A percentile compares a stretch with the other conserved stretches of the same genome.
Evolutionary conservation across 1,140 invertebrate genomes (phyloP).

Genomic region (Telenomus remus): DNA sequence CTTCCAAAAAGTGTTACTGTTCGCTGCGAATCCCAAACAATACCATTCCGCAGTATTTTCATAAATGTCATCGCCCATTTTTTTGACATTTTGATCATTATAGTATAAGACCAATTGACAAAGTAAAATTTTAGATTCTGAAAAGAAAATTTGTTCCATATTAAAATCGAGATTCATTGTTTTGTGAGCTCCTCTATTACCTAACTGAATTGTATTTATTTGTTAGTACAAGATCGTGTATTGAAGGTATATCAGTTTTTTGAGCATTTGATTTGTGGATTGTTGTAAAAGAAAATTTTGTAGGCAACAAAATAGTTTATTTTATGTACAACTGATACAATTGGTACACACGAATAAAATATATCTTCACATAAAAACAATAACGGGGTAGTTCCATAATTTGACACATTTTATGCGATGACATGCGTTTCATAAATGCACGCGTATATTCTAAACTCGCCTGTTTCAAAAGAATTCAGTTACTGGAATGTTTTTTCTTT

Average conservation of each 20-base stretch:
- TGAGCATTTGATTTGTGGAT: no score
- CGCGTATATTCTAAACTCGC: not conserved
- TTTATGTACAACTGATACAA: constrained; percentile 22
- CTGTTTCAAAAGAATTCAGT: not conserved
- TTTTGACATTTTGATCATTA: no score
- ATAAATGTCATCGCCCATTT: not conserved
- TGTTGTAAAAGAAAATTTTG: not conserved
- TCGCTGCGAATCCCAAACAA: constrained; percentile 60
- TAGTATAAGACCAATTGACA: no score
- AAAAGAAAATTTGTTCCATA: no score
- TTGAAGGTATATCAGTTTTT: no score
- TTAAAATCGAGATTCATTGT: no score
- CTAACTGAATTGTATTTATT: no score
- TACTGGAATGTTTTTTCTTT: constrained; percentile 15
- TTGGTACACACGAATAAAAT: constrained; percentile 16
- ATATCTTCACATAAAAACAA: constrained; percentile 8
- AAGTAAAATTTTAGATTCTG: no score
- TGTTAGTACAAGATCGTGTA: no score
- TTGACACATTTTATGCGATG: not conserved
- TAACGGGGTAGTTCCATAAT: constrained; percentile 15
- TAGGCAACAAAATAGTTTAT: constrained; percentile 33
- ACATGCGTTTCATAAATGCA: constrained; percentile 18
- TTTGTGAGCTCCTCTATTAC: no score
- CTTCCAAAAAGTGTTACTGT: constrained; percentile 73
- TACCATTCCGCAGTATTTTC: constrained; percentile 46